Base-by-base conservation (phyloP, 2,113 vertebrate species). In the Salvelinus alpinus region DNA sequence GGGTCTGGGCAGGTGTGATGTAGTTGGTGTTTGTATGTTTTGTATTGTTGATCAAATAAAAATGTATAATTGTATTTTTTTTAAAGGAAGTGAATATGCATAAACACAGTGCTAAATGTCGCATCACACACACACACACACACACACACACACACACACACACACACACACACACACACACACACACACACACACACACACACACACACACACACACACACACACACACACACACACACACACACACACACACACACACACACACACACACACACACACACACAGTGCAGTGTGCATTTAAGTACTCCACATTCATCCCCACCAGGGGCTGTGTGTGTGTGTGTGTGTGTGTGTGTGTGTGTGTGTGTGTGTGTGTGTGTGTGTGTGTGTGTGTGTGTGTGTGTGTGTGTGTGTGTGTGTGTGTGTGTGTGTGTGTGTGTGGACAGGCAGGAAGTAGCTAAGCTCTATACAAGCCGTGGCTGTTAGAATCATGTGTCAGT, bases 401-500 rank as follows among this genome's bases (percentile, higher is more conserved):
- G 31, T 34, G 31, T 34, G 31, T 34, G 31, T 34, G 31, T 34
- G 31, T 34, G 31, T 34, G 31, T 34, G 31, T 62, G 59, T n/a
- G 59, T 60, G 16, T 20, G 57, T 60, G 57, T 60, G 57, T 60
- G 16, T 20, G 12, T 60, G 57, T 20, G 16, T 60, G 57, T 22
- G 44, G 60, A 51, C 54, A 47, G 18, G 64, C 34, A 60, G 57
- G 54, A 72, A 73, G 71, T 34, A 38, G 62, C 72, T 73, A 69
- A 66, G 22, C 70, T 70, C 75, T 7, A 13, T 13, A 73, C 64
- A 74, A 84, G 59, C 48, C 7, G 70, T 34, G 64, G 62, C 65
- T 74, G 79, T 71, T 71, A 76, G 62, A 73, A 68, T 24, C 13
- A 76, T 60, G 79, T 80, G 76, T 73, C 78, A 73, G 80, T 78